Conservation (phyloP, 2,888 invertebrate species). For the Chrysolina haemoptera region DNA sequence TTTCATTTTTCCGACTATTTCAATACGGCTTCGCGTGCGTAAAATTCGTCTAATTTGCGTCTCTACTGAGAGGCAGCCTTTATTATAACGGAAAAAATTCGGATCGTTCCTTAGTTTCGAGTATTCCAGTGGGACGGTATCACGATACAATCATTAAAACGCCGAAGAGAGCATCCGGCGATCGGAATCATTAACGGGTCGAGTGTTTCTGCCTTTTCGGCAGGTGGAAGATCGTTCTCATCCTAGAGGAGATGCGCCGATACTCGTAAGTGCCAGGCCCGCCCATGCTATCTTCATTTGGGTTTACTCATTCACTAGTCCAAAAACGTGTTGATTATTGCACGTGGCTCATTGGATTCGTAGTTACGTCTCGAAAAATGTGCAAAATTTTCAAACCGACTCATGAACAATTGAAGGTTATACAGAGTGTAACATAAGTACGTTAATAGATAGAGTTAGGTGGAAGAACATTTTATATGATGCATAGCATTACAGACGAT, state of each 20-base stretch:
- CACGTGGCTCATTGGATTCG: too few relatives aligned
- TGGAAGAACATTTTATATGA: too few relatives aligned
- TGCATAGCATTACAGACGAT: too few relatives aligned
- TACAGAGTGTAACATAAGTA: too few relatives aligned
- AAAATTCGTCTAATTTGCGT: slow-evolving; percentile 46
- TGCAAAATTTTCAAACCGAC: too few relatives aligned
- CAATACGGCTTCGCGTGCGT: slow-evolving; percentile 42
- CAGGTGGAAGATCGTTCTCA: slow-evolving; percentile 39
- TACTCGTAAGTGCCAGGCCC: slow-evolving; percentile 18
- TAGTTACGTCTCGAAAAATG: too few relatives aligned
- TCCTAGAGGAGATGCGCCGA: slow-evolving; percentile 23
- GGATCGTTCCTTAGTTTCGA: slow-evolving; percentile 31
- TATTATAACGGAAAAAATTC: slow-evolving; percentile 41
- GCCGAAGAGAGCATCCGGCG: slow-evolving; percentile 34
- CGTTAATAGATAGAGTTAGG: too few relatives aligned
- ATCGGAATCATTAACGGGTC: slow-evolving; percentile 24
- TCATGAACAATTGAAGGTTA: too few relatives aligned
- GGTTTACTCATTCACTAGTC: not conserved
- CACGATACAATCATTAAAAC: slow-evolving; percentile 39
- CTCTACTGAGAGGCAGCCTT: slow-evolving; percentile 38
- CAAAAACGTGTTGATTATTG: too few relatives aligned
- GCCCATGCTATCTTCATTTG: slow-evolving; percentile 36
- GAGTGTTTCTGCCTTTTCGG: slow-evolving; percentile 39
- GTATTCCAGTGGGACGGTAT: slow-evolving; percentile 28
- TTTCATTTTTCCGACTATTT: slow-evolving; percentile 38